Conservation (phyloP, 2,797 vertebrate species). For the Coregonus ussuriensis region DNA sequence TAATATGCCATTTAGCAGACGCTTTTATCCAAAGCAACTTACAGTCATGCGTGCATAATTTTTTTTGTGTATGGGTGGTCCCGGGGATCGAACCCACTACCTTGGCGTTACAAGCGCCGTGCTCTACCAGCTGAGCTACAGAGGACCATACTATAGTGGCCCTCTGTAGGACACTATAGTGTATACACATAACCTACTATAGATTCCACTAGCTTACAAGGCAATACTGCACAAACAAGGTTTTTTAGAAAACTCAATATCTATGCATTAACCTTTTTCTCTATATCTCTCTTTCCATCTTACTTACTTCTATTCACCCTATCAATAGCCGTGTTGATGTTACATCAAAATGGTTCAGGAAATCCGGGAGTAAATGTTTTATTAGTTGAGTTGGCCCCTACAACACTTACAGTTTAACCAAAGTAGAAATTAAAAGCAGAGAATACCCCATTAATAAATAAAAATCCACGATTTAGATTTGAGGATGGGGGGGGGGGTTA, state of each 20-base stretch:
- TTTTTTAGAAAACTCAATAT: conserved; percentile 5
- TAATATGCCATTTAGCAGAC: no score
- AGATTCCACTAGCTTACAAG: conserved; percentile 11
- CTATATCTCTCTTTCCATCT: conserved; percentile 7
- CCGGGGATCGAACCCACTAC: no score
- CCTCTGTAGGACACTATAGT: background rate
- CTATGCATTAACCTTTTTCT: background rate
- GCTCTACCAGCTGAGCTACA: no score
- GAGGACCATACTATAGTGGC: no score
- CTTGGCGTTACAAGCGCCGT: no score
- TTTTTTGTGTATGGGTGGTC: no score
- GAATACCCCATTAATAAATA: conserved; percentile 13
- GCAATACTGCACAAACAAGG: background rate
- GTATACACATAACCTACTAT: conserved; percentile 14
- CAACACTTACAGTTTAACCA: conserved; percentile 21
- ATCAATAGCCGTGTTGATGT: no score
- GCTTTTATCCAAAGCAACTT: no score
- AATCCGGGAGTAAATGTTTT: background rate
- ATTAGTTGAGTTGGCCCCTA: background rate
- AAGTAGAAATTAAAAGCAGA: conserved; percentile 27
- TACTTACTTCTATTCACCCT: background rate
- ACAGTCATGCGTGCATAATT: no score
- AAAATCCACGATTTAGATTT: conserved; percentile 1
- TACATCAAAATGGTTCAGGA: background rate
- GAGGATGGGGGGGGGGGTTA: background rate